Evolutionary conservation across 2,888 invertebrate species (phyloP), one percentile per base, ranked within the genome.

Genomic region (Zaprionus bogoriensis): DNA sequence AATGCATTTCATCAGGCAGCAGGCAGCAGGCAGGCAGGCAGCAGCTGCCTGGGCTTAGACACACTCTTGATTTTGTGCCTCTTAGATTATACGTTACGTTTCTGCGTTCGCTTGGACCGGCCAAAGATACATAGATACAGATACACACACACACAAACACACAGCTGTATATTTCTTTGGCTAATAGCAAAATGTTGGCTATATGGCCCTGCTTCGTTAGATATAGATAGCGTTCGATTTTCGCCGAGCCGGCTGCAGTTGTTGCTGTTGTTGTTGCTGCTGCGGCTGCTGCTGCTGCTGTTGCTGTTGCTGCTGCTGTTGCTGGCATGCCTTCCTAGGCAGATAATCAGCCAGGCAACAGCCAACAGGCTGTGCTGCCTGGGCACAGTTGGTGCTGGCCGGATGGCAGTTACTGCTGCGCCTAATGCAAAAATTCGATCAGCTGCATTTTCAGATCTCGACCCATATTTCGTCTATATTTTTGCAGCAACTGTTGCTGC

Each of bases 401-500:
- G 80, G 84, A 70, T 72, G 73, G 78, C 74, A 78, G 78, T 74
- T 60, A 65, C 48, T 59, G 83, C 83, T 84, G 87, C 84, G 84
- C 84, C 87, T 87, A 84, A 84, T 85, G 85, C 87, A 89, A 89
- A 89, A 89, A 89, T 88, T 89, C 89, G 89, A 89, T 89, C 88
- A 88, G 88, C 80, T 83, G 87, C 79, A 87, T 84, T 88, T 86
- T 83, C 79, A 86, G 80, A 88, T 88, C 79, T 79, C 89, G 89
- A 89, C 89, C 89, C 89, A 89, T 89, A 89, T 89, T 89, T 81
- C 77, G 14, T 69, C 65, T 74, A 72, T 69, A 61, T 68, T 64
- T 58, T 64, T 58, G 68, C 51, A 55, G 52, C 67, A 55, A n/a
- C n/a, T n/a, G n/a, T n/a, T n/a, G n/a, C n/a, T n/a, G n/a, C n/a